phyloP scores from a whole-genome alignment of 2,797 vertebrate species.

The Salarias fasciatus region DNA sequence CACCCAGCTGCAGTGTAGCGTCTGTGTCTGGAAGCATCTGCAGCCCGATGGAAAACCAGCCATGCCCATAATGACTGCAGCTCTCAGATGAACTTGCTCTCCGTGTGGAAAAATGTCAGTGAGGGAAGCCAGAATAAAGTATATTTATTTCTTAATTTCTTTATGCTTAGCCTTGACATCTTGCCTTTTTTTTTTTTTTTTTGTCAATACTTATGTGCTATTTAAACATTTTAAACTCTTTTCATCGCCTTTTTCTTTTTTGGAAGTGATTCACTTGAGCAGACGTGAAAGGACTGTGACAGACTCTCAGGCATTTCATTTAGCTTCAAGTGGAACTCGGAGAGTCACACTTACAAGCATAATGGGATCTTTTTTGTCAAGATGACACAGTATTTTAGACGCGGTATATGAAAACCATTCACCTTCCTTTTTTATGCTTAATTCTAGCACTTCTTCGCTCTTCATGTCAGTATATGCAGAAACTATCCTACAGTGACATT shows the following conservation, averaged over 20 bases:
- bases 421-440: neutral
- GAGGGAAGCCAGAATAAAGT: slow-evolving; percentile 9
- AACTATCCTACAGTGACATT: too few species aligned
- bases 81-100: slow-evolving; percentile 32
- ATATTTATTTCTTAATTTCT: slow-evolving; percentile 15
- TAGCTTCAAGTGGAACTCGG: slow-evolving; percentile 1
- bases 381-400: neutral
- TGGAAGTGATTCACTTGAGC: neutral
- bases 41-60: slow-evolving; percentile 61
- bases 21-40: slow-evolving; percentile 54
- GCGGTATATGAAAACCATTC: slow-evolving; percentile 6
- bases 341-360: neutral
- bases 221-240: slow-evolving; percentile 9
- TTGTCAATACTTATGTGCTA: slow-evolving; percentile 5
- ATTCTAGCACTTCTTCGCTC: neutral
- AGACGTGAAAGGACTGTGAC: slow-evolving; percentile 10
- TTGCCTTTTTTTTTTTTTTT: slow-evolving; percentile 7
- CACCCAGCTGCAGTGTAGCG: slow-evolving; percentile 59
- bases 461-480: neutral
- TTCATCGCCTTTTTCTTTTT: neutral
- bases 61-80: slow-evolving; percentile 49
- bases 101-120: slow-evolving; percentile 25
- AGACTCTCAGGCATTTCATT: slow-evolving; percentile 9
- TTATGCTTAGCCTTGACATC: slow-evolving; percentile 4
- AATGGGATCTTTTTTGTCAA: neutral